Evolutionary conservation across 2,797 vertebrate species (phyloP).

Genomic region (Rhabdophis nuchalis): DNA sequence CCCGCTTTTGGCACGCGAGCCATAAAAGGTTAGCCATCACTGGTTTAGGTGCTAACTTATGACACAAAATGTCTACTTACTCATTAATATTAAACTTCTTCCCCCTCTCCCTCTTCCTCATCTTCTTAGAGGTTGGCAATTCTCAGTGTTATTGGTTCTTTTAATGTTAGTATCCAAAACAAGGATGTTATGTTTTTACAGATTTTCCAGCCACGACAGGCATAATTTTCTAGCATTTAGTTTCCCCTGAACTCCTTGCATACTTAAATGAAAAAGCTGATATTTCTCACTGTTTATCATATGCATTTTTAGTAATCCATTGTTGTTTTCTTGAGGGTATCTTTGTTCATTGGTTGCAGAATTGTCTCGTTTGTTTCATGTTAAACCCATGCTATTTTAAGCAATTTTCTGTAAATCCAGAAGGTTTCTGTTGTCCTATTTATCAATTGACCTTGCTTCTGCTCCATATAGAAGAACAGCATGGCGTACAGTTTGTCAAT

Average conservation of each 20-base stretch:
- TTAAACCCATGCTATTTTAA: background rate
- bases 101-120: background rate
- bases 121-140: background rate
- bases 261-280: background rate
- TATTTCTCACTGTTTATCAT: background rate
- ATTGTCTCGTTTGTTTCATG: background rate
- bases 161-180: background rate
- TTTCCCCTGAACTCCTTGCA: background rate
- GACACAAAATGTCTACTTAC: background rate
- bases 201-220: background rate
- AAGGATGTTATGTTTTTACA: background rate
- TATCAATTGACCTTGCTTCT: background rate
- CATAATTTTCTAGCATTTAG: background rate
- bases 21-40: no score
- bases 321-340: background rate
- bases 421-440: background rate
- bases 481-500: background rate
- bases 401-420: background rate
- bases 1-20: no score
- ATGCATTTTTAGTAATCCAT: background rate
- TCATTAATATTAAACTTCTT: background rate
- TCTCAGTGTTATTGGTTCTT: background rate
- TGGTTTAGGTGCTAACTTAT: background rate
- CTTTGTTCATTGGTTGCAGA: background rate
- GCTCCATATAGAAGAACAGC: background rate